Evolutionary conservation across 2,113 vertebrate species (phyloP).

Genomic region (Steatornis caripensis): DNA sequence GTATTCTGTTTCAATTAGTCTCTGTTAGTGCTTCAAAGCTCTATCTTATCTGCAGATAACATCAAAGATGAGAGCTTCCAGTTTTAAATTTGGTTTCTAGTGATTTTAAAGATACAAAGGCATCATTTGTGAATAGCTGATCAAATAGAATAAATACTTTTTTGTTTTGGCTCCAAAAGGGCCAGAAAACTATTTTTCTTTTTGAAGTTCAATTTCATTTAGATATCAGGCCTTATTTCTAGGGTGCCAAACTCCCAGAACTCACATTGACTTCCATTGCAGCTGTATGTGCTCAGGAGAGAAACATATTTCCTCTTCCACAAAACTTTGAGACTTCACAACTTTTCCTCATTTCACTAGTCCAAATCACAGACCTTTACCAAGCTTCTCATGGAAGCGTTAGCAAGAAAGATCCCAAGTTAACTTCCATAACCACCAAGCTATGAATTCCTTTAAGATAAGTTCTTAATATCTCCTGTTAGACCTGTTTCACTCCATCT

Average conservation of each 20-base stretch:
- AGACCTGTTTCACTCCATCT: not conserved
- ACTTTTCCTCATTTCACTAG: not conserved
- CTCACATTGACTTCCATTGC: not conserved
- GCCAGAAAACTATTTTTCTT: constrained; percentile 57
- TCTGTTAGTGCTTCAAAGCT: constrained; percentile 69
- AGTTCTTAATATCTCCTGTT: not conserved
- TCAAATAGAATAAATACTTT: constrained; percentile 73
- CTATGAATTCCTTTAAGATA: not conserved
- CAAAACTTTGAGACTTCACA: not conserved
- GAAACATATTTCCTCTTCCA: not conserved
- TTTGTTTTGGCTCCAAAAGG: constrained; percentile 63
- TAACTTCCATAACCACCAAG: not conserved
- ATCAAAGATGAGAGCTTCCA: constrained; percentile 73
- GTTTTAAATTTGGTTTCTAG: constrained; percentile 69
- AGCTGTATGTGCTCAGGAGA: not conserved
- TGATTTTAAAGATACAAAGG: constrained; percentile 72
- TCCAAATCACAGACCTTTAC: not conserved
- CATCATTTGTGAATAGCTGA: constrained; percentile 74
- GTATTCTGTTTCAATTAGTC: constrained; percentile 73
- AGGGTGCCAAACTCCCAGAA: not conserved
- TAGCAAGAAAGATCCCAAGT: not conserved
- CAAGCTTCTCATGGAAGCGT: not conserved
- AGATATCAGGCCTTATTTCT: constrained; percentile 26
- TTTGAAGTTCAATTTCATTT: constrained; percentile 70
- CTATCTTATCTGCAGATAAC: constrained; percentile 70